phyloP scores from a whole-genome alignment of 2,113 vertebrate species.

The Mus musculus region DNA sequence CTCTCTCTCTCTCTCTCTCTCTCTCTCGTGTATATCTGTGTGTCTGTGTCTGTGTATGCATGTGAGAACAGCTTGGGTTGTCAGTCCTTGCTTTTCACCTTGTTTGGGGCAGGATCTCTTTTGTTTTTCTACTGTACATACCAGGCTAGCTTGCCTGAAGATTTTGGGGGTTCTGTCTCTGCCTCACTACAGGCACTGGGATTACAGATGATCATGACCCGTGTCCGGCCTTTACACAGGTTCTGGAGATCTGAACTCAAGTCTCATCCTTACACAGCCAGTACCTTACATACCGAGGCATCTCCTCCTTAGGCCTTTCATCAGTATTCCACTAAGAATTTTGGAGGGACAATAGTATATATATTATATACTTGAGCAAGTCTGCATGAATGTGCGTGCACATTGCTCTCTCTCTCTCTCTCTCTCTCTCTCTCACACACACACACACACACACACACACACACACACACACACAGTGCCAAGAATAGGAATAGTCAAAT shows the following conservation, averaged over 20 bases:
- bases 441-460: background rate
- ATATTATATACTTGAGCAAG: background rate
- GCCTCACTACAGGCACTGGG: background rate
- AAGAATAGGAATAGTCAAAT: background rate
- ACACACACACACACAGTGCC: background rate
- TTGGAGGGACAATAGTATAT: slow-evolving; percentile 32
- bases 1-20: background rate
- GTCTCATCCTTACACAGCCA: background rate
- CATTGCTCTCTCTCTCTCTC: background rate
- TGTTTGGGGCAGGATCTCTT: background rate
- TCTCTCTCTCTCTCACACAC: too few species aligned
- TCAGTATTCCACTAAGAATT: background rate
- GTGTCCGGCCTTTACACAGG: background rate
- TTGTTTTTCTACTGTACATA: background rate
- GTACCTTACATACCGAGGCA: background rate
- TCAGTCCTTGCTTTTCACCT: background rate
- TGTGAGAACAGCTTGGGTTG: background rate
- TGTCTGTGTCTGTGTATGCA: background rate
- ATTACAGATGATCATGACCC: background rate
- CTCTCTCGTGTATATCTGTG: background rate
- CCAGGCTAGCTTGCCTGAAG: background rate
- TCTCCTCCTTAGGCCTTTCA: background rate
- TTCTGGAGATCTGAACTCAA: background rate
- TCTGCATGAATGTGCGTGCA: background rate
- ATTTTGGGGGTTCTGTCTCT: background rate